Evolutionary conservation across 2,888 invertebrate genomes (phyloP).

Genomic region (Watsonalla binaria): DNA sequence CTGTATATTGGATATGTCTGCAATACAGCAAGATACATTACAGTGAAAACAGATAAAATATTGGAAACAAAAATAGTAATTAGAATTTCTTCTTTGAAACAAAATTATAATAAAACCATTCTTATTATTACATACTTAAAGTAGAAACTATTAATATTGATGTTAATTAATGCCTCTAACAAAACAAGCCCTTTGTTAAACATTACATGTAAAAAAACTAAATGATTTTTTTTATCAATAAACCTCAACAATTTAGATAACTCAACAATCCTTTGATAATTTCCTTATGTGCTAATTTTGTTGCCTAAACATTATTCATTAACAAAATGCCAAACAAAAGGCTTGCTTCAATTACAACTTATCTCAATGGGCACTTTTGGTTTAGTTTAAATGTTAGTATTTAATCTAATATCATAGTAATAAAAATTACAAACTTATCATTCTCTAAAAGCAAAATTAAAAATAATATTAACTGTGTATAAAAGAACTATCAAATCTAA

Average conservation of each 20-base stretch:
- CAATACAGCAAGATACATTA: slow-evolving; percentile 79
- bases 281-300: slow-evolving; percentile 74
- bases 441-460: slow-evolving; percentile 74
- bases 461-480: slow-evolving; percentile 73
- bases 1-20: slow-evolving; percentile 81
- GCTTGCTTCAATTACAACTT: slow-evolving; percentile 72
- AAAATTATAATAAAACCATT: slow-evolving; percentile 76
- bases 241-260: slow-evolving; percentile 75
- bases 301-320: slow-evolving; percentile 72
- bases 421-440: slow-evolving; percentile 74
- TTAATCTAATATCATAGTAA: slow-evolving; percentile 73
- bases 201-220: slow-evolving; percentile 66
- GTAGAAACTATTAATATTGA: slow-evolving; percentile 71
- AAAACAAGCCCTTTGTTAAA: slow-evolving; percentile 70
- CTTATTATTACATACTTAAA: slow-evolving; percentile 75
- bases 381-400: slow-evolving; percentile 77
- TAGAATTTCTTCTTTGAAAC: slow-evolving; percentile 77
- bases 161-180: slow-evolving; percentile 77
- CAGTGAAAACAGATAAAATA: slow-evolving; percentile 79
- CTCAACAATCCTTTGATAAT: slow-evolving; percentile 72
- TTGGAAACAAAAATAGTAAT: slow-evolving; percentile 78
- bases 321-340: slow-evolving; percentile 73
- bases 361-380: slow-evolving; percentile 80
- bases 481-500: slow-evolving; percentile 75
- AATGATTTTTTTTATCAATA: slow-evolving; percentile 59